These are phyloP conservation scores for Acrocephalus arundinaceus DNA, from an alignment of 2,113 vertebrate genomes.

Conservation along the genomic window DNA sequence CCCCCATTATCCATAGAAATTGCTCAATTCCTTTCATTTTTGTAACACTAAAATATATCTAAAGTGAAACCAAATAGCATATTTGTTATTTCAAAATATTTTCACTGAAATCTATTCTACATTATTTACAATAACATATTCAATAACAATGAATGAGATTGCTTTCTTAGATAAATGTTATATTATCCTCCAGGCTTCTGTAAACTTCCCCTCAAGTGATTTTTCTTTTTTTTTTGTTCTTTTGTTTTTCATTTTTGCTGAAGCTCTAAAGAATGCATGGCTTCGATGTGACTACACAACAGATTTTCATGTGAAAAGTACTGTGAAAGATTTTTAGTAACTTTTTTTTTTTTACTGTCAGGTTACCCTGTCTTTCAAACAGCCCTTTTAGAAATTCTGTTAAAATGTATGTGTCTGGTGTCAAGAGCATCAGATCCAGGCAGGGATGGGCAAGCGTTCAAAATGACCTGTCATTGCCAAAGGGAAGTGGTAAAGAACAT, in stretches of 20 bases:
- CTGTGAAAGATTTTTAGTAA: conserved; percentile 32
- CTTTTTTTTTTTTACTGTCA: conserved; percentile 34
- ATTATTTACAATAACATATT: background rate
- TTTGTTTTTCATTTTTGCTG: background rate
- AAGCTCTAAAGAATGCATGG: background rate
- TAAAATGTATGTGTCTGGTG: conserved; percentile 15
- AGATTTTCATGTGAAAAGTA: conserved; percentile 12
- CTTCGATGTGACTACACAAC: background rate
- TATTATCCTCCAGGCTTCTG: background rate
- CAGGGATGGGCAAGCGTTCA: conserved; percentile 20
- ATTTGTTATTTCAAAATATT: conserved; percentile 15
- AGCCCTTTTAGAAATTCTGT: conserved; percentile 30
- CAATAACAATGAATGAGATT: background rate
- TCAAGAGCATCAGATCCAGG: conserved; percentile 24
- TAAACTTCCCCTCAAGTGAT: background rate
- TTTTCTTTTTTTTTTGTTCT: background rate
- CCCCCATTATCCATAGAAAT: background rate
- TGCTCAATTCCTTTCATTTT: conserved; percentile 4
- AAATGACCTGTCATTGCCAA: conserved; percentile 30
- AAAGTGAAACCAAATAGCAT: background rate
- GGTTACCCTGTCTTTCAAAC: conserved; percentile 9
- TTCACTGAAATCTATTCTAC: conserved; percentile 2
- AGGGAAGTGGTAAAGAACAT: background rate
- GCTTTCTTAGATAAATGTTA: conserved; percentile 16
- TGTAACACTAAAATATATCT: background rate